Evolutionary conservation across 2,113 vertebrate species (phyloP), one percentile per base, ranked within the genome.

Genomic region (Haemorhous mexicanus): DNA sequence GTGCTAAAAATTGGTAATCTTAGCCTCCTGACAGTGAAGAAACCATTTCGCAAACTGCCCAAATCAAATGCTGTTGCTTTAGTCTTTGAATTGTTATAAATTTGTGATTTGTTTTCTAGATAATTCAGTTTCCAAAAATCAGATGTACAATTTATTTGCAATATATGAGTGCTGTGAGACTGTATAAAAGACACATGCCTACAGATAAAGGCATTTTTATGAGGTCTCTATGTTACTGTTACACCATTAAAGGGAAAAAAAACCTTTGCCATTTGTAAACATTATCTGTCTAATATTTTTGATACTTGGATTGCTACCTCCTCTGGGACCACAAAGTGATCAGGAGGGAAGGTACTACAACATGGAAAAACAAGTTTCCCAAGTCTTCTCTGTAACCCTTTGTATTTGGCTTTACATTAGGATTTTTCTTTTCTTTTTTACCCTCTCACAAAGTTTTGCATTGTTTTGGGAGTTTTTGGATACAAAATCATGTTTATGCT

Each of bases 1-100:
- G 3, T 70, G 47, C 73, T 94, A 88, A 80, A 96, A 95, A 77
- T 43, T 84, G 30, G 70, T 90, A 78, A 94, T 79, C 67, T 90
- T 77, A 91, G 91, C 47, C 77, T 78, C 44, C 66, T 90, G 78
- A 87, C 70, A 81, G 68, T 59, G 64, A 84, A 47, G 35, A 90
- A 87, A 69, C 21, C 37, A 72, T 87, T 95, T 89, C 3, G 20
- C 41, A 67, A 75, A 67, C 61, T 26, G 33, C 70, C 24, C 30
- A 84, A 86, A 94, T 61, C 46, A 93, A 94, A 95, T 50, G 67
- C n/a, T 88, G 17, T 32, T 89, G 27, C 30, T 91, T 94, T 47
- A 93, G 49, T 67, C 20, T 90, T 52, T 39, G 32, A 87, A 69
- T 30, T 70, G 7, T 6, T 75, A 52, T 32, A 88, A 50, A 73